Percentiles rank a stretch among this genome's conserved stretches.
Conservation (phyloP, 2,113 vertebrate species). For the Carassius gibelio region DNA sequence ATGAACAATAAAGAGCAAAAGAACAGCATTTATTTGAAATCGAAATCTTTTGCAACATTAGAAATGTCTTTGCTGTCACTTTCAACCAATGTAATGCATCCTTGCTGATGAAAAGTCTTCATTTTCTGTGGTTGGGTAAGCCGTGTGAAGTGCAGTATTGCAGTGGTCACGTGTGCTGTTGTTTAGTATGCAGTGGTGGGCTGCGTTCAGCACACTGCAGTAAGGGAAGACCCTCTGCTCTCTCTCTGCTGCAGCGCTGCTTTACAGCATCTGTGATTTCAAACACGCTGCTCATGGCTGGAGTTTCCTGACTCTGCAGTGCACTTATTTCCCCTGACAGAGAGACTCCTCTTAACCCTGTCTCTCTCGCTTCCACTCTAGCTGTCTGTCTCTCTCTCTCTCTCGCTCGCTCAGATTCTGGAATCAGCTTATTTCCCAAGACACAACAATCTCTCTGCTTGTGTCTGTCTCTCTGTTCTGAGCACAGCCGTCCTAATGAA, state of each 20-base stretch:
- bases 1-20: background rate
- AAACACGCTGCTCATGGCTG: constrained; percentile 6
- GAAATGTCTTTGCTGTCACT: background rate
- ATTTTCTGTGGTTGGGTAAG: background rate
- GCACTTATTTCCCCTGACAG: constrained; percentile 26
- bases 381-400: background rate
- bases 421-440: constrained; percentile 71
- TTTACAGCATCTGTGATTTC: background rate
- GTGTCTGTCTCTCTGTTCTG: constrained; percentile 59
- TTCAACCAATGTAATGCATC: background rate
- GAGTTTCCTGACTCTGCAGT: constrained; percentile 30
- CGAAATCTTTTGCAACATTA: background rate
- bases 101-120: background rate
- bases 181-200: constrained; percentile 24
- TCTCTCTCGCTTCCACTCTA: background rate
- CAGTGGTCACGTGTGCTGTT: background rate
- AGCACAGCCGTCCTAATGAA: constrained; percentile 72
- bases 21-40: background rate
- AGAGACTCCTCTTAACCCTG: constrained; percentile 15
- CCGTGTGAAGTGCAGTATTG: background rate
- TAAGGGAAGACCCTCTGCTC: constrained; percentile 21
- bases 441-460: constrained; percentile 41
- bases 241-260: background rate
- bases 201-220: constrained; percentile 28
- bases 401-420: constrained; percentile 7